Evolutionary conservation across 2,797 vertebrate species (phyloP).

Genomic region (Sebastes elongatus): DNA sequence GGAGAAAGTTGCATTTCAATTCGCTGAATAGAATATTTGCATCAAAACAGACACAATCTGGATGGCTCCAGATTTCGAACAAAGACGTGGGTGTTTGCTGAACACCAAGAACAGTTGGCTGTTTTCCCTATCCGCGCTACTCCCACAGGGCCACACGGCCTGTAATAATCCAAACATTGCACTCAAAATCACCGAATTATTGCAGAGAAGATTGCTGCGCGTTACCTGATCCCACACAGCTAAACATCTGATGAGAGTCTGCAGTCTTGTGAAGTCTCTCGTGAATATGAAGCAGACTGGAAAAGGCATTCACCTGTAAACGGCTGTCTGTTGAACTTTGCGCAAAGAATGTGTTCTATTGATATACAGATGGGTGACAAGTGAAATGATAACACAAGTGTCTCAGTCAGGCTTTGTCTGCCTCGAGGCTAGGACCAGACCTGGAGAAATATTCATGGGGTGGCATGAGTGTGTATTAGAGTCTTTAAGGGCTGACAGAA

Average conservation of each 20-base stretch:
- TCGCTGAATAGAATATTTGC: constrained; percentile 37
- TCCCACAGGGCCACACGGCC: constrained; percentile 39
- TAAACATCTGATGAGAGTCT: background rate
- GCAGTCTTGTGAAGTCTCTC: background rate
- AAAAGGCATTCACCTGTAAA: background rate
- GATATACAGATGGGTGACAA: background rate
- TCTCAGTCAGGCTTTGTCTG: background rate
- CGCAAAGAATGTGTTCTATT: background rate
- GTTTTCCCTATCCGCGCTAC: constrained; percentile 1
- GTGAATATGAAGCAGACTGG: background rate
- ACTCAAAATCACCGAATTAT: background rate
- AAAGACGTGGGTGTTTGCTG: constrained; percentile 42
- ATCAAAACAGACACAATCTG: constrained; percentile 30
- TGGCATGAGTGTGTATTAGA: background rate
- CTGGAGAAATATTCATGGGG: background rate
- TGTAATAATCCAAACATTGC: constrained; percentile 12
- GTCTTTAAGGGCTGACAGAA: background rate
- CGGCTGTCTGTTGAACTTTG: background rate
- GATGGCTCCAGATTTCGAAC: constrained; percentile 23
- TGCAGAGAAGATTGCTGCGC: background rate
- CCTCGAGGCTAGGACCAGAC: background rate
- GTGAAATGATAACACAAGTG: background rate
- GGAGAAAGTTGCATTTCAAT: constrained; percentile 1
- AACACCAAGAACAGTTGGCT: constrained; percentile 38
- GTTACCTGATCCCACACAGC: background rate